These are phyloP conservation scores for Borostomias antarcticus DNA, from an alignment of 2,797 vertebrate genomes.

Conservation along the genomic window DNA sequence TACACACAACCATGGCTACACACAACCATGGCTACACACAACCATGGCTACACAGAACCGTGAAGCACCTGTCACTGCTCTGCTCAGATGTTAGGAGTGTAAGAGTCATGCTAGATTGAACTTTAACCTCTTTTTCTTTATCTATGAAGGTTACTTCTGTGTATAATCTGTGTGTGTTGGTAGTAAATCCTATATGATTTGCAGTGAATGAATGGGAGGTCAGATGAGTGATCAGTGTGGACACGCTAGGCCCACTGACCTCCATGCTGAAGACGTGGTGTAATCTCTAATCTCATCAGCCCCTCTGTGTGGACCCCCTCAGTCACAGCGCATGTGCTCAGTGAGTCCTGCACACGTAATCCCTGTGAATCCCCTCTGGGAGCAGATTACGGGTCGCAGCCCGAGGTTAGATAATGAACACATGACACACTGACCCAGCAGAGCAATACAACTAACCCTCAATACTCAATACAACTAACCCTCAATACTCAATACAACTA, in stretches of 20 bases:
- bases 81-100: too few species aligned
- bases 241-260: not conserved
- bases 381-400: constrained; percentile 2
- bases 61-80: too few species aligned
- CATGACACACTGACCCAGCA: not conserved
- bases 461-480: not conserved
- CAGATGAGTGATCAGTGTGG: not conserved
- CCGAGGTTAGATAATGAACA: not conserved
- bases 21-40: too few species aligned
- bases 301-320: not conserved
- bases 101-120: too few species aligned
- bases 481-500: too few species aligned
- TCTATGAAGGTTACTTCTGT: too few species aligned
- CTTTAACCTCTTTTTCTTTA: too few species aligned
- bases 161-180: too few species aligned
- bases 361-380: not conserved
- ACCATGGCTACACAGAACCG: too few species aligned
- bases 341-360: too few species aligned
- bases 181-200: too few species aligned
- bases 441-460: not conserved
- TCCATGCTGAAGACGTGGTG: not conserved
- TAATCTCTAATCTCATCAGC: not conserved
- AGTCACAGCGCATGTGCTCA: not conserved
- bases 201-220: not conserved
- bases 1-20: too few species aligned